Evolutionary conservation across 2,797 vertebrate genomes (phyloP).

Genomic region (Pteronotus mesoamericanus): DNA sequence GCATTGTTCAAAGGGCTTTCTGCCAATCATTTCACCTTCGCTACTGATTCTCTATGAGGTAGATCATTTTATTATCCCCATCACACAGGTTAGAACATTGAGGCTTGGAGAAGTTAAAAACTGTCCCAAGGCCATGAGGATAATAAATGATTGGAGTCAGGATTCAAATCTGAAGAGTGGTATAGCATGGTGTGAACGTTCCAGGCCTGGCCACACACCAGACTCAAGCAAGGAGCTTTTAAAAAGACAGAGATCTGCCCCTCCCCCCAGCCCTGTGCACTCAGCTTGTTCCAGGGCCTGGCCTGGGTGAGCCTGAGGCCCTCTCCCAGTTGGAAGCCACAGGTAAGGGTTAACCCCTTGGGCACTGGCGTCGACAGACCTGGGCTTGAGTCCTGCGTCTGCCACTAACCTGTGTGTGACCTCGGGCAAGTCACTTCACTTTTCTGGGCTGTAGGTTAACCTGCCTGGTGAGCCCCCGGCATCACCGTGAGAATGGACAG

Average conservation of each 20-base stretch:
- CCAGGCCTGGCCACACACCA: neutral
- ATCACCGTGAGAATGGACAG: fast-evolving
- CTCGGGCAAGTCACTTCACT: neutral
- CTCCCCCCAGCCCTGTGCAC: neutral
- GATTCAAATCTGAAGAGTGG: neutral
- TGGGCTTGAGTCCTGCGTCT: neutral
- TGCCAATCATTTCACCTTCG: neutral
- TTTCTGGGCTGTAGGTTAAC: neutral
- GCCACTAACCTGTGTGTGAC: neutral
- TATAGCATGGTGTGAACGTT: neutral
- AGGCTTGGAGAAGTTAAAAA: neutral
- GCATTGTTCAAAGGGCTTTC: neutral
- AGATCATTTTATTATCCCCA: neutral
- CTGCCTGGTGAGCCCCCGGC: neutral
- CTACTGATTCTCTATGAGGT: neutral
- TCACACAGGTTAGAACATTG: neutral
- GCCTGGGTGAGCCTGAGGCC: neutral
- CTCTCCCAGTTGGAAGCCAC: neutral
- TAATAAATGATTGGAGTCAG: neutral
- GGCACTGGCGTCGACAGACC: neutral
- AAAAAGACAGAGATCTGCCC: neutral
- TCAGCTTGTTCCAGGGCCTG: neutral
- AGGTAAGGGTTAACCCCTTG: neutral
- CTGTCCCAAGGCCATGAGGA: neutral
- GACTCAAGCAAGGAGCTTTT: neutral